Evolutionary conservation across 2,888 invertebrate species (phyloP).

Genomic region (Lasioglossum calceatum): DNA sequence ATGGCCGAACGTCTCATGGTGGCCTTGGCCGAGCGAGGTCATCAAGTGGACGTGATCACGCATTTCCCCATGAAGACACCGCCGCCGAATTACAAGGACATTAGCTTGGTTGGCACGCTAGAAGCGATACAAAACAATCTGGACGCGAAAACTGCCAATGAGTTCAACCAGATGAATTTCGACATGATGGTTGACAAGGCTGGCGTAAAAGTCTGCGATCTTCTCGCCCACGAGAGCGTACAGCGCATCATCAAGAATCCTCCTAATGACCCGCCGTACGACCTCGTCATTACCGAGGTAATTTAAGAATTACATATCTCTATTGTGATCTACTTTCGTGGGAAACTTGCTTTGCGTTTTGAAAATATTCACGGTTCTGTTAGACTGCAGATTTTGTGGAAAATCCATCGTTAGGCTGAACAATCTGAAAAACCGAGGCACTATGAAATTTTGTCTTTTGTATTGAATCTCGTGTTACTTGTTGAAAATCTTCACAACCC

Average conservation of each 20-base stretch:
- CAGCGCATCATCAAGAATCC: constrained; percentile 68
- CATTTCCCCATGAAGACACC: constrained; percentile 76
- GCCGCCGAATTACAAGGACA: constrained; percentile 75
- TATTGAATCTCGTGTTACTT: background rate
- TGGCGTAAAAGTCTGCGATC: constrained; percentile 58
- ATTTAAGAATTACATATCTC: background rate
- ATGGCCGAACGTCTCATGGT: constrained; percentile 84
- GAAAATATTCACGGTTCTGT: background rate
- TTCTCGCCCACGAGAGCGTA: constrained; percentile 54
- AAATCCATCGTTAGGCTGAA: background rate
- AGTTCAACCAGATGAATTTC: constrained; percentile 33
- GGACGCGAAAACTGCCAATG: constrained; percentile 51
- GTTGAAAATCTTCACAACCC: background rate
- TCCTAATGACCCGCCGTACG: constrained; percentile 72
- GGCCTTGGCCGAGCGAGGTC: constrained; percentile 84
- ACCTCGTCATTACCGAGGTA: constrained; percentile 74
- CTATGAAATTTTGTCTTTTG: background rate
- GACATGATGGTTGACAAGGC: background rate
- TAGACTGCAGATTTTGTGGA: background rate
- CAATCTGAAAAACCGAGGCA: too few species aligned
- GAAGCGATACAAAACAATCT: constrained; percentile 74
- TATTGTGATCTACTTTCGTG: background rate
- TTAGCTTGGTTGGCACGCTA: constrained; percentile 69
- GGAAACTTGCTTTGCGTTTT: background rate
- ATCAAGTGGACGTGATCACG: constrained; percentile 84